Base-by-base conservation (phyloP, 2,113 vertebrate genomes). In the Orientallactaga bullata region DNA sequence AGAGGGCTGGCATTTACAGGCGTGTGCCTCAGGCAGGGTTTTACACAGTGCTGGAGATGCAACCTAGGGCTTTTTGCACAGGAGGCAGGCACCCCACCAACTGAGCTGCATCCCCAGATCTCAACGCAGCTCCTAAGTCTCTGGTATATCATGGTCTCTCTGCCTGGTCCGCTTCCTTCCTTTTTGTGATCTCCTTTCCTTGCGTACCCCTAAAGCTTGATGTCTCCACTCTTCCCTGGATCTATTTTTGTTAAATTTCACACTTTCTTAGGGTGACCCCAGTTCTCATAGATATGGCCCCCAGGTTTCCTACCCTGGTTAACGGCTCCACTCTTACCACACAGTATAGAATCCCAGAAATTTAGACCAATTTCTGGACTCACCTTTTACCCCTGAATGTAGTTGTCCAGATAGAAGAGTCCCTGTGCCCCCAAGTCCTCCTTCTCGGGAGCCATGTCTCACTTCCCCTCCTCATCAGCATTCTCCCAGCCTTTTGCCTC, bases 201-300 rank as follows among this genome's bases (percentile, higher is more conserved):
- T 16, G 23, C 32, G 71, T 3, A 16, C 35, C 55, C 11, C 28
- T 7, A 37, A 80, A 32, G 20, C 39, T 23, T 18, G 3, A 12
- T 47, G 18, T 74, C 35, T 8, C 39, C 13, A 26, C 8, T n/a
- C 15, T 85, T n/a, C 35, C 61, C 23, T 66, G n/a, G 63, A 69
- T 4, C 60, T 58, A 55, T 23, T 32, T 74, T 28, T 35, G 39
- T 81, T 71, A 60, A 21, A 17, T 35, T 37, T 47, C 26, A 28
- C 23, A 11, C 37, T 6, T 23, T 11, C n/a, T 37, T 47, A 47
- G 69, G 69, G 30, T n/a, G 35, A 37, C 11, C 12, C 58, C 61
- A 13, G 55, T 60, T n/a, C 16, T 66, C 42, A 4, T 1, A n/a
- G 42, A 26, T 16, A 11, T 2, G 0, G 3, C 15, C 51, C 20